Evolutionary conservation across 2,113 vertebrate species (phyloP).

Genomic region (Mesitornis unicolor): DNA sequence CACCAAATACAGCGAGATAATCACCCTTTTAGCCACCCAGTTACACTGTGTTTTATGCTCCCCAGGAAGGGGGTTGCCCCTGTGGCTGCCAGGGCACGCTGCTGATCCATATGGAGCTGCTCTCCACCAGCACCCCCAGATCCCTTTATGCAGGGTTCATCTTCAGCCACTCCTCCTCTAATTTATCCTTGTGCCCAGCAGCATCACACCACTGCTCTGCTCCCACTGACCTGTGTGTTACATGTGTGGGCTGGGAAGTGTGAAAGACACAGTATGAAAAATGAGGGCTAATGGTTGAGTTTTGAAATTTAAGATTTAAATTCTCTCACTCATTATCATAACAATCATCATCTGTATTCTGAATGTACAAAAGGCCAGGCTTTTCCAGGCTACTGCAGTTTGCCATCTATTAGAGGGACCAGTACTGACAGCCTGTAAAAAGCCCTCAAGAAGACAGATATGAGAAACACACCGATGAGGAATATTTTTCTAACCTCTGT

Average conservation of each 20-base stretch:
- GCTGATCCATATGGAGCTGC: fast-evolving
- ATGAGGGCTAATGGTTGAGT: background rate
- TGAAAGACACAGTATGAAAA: background rate
- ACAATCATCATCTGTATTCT: background rate
- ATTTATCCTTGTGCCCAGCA: background rate
- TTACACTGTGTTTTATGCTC: background rate
- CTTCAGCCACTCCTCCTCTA: background rate
- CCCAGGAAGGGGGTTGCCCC: fast-evolving
- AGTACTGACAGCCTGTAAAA: background rate
- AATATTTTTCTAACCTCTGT: background rate
- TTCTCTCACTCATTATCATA: background rate
- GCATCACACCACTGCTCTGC: background rate
- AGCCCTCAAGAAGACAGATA: background rate
- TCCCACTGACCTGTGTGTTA: background rate
- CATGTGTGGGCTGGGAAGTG: background rate
- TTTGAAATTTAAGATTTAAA: too few relatives aligned
- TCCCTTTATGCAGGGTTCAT: too few relatives aligned
- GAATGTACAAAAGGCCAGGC: background rate
- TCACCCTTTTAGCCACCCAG: background rate
- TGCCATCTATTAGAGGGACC: background rate
- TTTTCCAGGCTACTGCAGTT: background rate
- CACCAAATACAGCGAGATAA: background rate
- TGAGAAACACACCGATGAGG: background rate
- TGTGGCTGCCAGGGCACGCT: background rate
- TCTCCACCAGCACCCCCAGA: background rate